Percentiles rank a stretch among this genome's conserved stretches.
Evolutionary conservation across 30 jellyfish, hydroid and myxozoan species (phyloP).

Genomic region (Cassiopea andromeda): DNA sequence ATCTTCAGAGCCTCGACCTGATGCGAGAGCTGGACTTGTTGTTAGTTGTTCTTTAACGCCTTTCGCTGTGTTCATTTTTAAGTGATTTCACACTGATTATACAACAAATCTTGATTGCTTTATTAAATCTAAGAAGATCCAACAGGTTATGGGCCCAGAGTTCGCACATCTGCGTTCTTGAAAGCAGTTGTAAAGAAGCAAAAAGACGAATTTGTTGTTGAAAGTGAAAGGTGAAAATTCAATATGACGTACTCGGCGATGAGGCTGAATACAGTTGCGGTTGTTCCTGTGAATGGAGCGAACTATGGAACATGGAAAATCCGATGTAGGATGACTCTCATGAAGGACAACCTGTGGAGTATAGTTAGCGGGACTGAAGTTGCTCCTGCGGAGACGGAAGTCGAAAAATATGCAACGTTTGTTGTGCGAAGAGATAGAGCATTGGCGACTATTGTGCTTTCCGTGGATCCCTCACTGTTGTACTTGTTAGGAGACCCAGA

Average conservation of each 20-base stretch:
- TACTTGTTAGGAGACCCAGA: constrained; percentile 68
- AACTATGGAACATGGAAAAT: constrained; percentile 58
- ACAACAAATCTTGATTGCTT: too few species aligned
- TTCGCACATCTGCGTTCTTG: background rate
- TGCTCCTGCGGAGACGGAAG: constrained; percentile 27
- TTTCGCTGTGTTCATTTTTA: too few species aligned
- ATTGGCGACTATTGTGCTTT: constrained; percentile 47
- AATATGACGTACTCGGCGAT: constrained; percentile 13
- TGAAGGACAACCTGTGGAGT: constrained; percentile 59
- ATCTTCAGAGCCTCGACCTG: too few species aligned
- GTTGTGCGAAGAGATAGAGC: constrained; percentile 50
- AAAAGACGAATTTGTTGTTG: background rate
- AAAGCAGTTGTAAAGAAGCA: background rate
- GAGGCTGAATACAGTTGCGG: constrained; percentile 30
- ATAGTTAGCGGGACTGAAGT: constrained; percentile 52
- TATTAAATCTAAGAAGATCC: too few species aligned
- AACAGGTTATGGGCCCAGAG: constrained; percentile 55
- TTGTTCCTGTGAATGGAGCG: constrained; percentile 34
- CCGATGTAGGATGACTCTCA: constrained; percentile 58
- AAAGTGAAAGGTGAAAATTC: background rate
- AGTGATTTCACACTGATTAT: too few species aligned
- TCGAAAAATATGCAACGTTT: constrained; percentile 19
- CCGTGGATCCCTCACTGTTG: constrained; percentile 59
- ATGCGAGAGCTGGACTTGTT: too few species aligned
- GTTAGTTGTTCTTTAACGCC: too few species aligned